Evolutionary conservation across 2,797 vertebrate genomes (phyloP), one percentile per base, ranked within the genome.

Genomic region (Poliocrania exsul): DNA sequence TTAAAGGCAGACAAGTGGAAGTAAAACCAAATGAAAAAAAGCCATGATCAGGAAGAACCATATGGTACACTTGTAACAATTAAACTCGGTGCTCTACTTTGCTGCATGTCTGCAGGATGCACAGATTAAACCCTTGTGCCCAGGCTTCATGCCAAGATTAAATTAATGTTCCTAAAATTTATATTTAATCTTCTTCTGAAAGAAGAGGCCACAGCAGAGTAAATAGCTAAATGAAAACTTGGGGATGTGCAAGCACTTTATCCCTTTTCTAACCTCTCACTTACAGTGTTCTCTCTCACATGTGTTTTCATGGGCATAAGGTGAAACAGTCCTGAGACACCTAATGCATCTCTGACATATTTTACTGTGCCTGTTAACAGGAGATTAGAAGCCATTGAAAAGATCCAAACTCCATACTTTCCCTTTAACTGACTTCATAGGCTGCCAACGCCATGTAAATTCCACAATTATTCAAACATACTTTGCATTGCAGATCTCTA

Each of bases 131-230:
- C 57, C 47, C 75, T 47, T 74, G 67, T 74, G 60, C 56, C 75
- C 33, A 93, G 96, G 69, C 88, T 78, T 33, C 53, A 35, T 77
- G 86, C 96, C 94, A 96, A 88, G 69, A 81, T 54, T 81, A 84
- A 95, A 90, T 96, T 89, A 90, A 83, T 92, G 67, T 92, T 93
- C 89, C 88, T 88, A 83, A 66, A 60, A 60, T 80, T 92, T 96
- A 86, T 81, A 81, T 91, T 95, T 96, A 90, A 95, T 90, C 88
- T 87, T 35, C 57, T 91, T 91, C 77, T 86, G 65, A 85, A 73
- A 77, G 86, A 81, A 71, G 61, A 74, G 33, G 60, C 64, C 26
- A 18, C 35, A 77, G 50, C 37, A 86, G 50, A 94, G 35, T 54
- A 83, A 91, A 87, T 8, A 82, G 50, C 37, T 89, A 89, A 87